Evolutionary conservation across 2,888 invertebrate species (phyloP).

Genomic region (Cephus pulcher): DNA sequence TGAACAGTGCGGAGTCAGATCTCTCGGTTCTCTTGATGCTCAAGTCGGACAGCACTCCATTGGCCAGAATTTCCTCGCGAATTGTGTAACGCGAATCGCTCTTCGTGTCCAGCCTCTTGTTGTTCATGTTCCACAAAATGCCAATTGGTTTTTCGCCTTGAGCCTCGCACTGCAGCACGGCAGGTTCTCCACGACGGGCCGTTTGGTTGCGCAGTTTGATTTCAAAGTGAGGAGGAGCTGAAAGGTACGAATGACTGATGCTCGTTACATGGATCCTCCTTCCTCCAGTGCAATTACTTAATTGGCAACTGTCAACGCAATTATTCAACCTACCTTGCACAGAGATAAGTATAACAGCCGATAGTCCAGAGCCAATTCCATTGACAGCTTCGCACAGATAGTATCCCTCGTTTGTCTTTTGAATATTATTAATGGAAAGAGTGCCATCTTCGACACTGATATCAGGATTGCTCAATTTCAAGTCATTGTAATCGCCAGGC

Average conservation of each 20-base stretch:
- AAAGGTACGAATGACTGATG: neutral
- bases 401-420: conserved; percentile 93
- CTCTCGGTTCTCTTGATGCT: conserved; percentile 91
- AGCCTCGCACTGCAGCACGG: conserved; percentile 91
- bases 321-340: conserved; percentile 81
- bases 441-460: conserved; percentile 96
- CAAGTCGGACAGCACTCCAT: conserved; percentile 88
- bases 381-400: conserved; percentile 97
- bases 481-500: conserved; percentile 93
- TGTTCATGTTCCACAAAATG: conserved; percentile 95
- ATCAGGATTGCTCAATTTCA: conserved; percentile 89
- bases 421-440: conserved; percentile 88
- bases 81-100: conserved; percentile 88
- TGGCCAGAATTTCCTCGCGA: conserved; percentile 87
- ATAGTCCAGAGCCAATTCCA: conserved; percentile 94
- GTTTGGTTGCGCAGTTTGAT: conserved; percentile 93
- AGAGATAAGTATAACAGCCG: conserved; percentile 92
- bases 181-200: conserved; percentile 89
- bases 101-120: conserved; percentile 90
- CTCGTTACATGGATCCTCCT: neutral
- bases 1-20: conserved; percentile 89
- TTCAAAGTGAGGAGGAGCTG: conserved; percentile 93
- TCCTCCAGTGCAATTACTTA: neutral
- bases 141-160: conserved; percentile 96
- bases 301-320: neutral